Percentiles rank a stretch among this genome's conserved stretches.
These are phyloP conservation scores for Odontomyia ornata DNA, from an alignment of 2,888 invertebrate genomes.

Conservation along the genomic window DNA sequence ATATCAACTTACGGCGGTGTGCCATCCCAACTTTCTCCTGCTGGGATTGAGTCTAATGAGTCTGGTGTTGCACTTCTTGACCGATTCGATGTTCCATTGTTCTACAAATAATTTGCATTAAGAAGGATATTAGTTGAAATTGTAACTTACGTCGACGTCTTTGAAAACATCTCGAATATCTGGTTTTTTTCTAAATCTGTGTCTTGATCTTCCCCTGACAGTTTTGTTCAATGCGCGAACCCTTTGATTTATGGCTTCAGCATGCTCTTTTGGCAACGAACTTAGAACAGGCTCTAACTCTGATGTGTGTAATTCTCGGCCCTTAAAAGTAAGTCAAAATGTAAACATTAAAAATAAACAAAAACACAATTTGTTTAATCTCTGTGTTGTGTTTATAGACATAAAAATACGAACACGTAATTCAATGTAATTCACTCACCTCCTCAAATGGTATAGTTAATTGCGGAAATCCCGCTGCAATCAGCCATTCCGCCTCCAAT, in stretches of 20 bases:
- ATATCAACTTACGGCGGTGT: constrained; percentile 57
- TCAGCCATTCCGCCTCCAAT: constrained; percentile 68
- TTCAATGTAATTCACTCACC: constrained; percentile 53
- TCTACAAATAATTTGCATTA: not conserved
- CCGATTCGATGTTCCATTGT: constrained; percentile 45
- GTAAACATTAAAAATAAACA: not conserved
- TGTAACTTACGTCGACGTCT: constrained; percentile 75
- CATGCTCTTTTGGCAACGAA: constrained; percentile 72
- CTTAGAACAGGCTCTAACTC: constrained; percentile 68
- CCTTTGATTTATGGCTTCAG: constrained; percentile 76
- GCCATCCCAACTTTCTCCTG: constrained; percentile 65
- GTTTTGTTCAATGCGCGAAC: constrained; percentile 79
- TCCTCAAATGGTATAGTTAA: constrained; percentile 65
- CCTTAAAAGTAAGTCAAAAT: constrained; percentile 56
- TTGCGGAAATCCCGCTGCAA: constrained; percentile 67
- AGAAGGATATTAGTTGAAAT: not conserved
- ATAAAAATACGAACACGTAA: not conserved
- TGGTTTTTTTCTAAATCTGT: constrained; percentile 72
- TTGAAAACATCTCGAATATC: constrained; percentile 86
- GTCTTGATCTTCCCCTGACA: constrained; percentile 71
- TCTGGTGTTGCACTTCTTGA: constrained; percentile 90
- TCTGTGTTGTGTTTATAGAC: not conserved
- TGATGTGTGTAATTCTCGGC: constrained; percentile 67
- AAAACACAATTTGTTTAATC: not conserved
- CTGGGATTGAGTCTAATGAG: constrained; percentile 81